Base-by-base conservation (phyloP, 2,888 invertebrate species). In the Chaitophorus viminalis region DNA sequence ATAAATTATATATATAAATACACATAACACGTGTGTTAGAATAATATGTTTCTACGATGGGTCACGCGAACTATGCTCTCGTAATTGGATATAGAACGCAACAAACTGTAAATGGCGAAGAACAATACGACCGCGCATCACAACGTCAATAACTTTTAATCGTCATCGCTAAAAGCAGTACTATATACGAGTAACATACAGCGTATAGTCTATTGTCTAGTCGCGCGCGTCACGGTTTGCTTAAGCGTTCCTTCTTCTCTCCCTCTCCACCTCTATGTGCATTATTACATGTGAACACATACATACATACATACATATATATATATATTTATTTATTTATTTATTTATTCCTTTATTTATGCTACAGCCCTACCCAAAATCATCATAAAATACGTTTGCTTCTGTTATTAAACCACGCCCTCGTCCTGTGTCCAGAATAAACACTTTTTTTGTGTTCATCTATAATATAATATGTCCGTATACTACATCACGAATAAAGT, bases 171-270 rank as follows among this genome's bases (percentile, higher is more conserved):
- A 52, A 77, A 75, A 85, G 33, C 84, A 77, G 52, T 31, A 68
- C 75, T 65, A 65, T 17, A 14, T 36, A 60, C 3, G 17, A 18
- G 46, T n/a, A 76, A 3, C 54, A 54, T 33, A 31, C 65, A 79
- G n/a, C 17, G 29, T 25, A 75, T 46, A 31, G 84, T 85, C 84
- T 77, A 85, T 85, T 85, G 84, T 85, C 84, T 85, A 85, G 84
- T 85, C 76, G 84, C 76, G 84, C 84, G 84, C 84, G 84, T 85
- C 84, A 85, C 76, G 84, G 84, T 85, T 85, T 85, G 84, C 76
- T 85, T 77, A 85, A 85, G 84, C 76, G 84, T 85, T 83, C 36
- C 60, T 83, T 74, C 31, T 85, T 77, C 76, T 76, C 31, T 39
- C 65, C 14, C 82, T 17, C 74, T 9, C n/a, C 54, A n/a, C 39